Base-by-base conservation (phyloP, 1,140 invertebrate species). In the Ditylenchus dipsaci region DNA sequence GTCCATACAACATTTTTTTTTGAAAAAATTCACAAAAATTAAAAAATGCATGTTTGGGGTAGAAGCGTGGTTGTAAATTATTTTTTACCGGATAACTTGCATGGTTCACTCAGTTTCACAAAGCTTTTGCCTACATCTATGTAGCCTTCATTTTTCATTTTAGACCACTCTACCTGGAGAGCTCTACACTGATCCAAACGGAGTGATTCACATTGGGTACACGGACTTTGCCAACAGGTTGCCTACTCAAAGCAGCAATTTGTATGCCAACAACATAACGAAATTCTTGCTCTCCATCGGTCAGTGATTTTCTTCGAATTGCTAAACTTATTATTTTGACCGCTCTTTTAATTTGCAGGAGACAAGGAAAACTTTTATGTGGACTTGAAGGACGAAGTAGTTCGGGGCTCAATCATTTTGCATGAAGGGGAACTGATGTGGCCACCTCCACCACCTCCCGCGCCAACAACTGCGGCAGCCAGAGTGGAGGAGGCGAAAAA, bases 251-350 rank as follows among this genome's bases (percentile, higher is more conserved):
- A 89, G 90, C 56, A 91, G 90, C 45, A 91, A 90, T 0, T 85
- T 93, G 0, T 93, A 92, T 83, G 90, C 89, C 13, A 93, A 94
- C 83, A 94, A 93, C 81, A 91, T 94, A 70, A 90, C 90, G 13
- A 93, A 92, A 79, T 89, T 93, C 75, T 84, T 93, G 0, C 83
- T 92, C 0, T 91, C 90, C 38, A 88, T 93, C 64, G 90, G 88
- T 71, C 9, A 0, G 49, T 65, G 1, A 8, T 53, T 53, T 45
- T 23, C 57, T 8, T 53, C 21, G 3, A 33, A 59, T 63, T 63
- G 17, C n/a, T n/a, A 45, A 45, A 45, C n/a, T n/a, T 45, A 13
- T 11, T 45, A 45, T 13, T n/a, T 13, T 45, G 11, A 45, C 11
- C 11, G n/a, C 43, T 45, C 43, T 45, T 45, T n/a, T n/a, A 13